Evolutionary conservation across 1,140 invertebrate genomes (phyloP).

Genomic region (Mercenaria mercenaria): DNA sequence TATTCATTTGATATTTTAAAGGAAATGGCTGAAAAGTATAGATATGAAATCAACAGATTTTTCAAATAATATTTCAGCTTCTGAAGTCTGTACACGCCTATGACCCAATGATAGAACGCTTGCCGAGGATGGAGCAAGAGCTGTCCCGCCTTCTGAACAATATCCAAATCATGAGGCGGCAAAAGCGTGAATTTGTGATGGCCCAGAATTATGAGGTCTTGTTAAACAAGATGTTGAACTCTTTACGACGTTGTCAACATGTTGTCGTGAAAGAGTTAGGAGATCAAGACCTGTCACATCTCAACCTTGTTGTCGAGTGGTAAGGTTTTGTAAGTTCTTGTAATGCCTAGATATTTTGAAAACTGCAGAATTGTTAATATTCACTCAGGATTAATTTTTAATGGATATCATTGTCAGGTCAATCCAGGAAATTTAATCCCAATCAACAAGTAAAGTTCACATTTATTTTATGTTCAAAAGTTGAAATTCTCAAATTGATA

Average conservation of each 20-base stretch:
- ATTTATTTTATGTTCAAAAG: too few species aligned
- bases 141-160: slow-evolving; percentile 75
- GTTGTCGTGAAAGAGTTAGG: slow-evolving; percentile 63
- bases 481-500: too few species aligned
- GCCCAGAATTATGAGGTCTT: slow-evolving; percentile 82
- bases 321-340: slow-evolving; percentile 57
- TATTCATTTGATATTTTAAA: too few species aligned
- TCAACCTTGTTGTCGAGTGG: slow-evolving; percentile 82
- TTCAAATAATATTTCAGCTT: slow-evolving; percentile 60
- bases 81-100: slow-evolving; percentile 72
- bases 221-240: slow-evolving; percentile 81
- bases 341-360: not conserved
- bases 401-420: too few species aligned
- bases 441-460: too few species aligned
- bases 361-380: too few species aligned
- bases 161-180: slow-evolving; percentile 74
- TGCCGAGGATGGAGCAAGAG: slow-evolving; percentile 77
- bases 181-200: slow-evolving; percentile 77
- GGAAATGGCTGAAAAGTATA: too few species aligned
- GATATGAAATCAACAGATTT: too few species aligned
- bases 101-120: slow-evolving; percentile 73
- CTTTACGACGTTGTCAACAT: slow-evolving; percentile 76
- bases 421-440: too few species aligned
- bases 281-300: slow-evolving; percentile 75
- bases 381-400: too few species aligned